These are phyloP conservation scores for Vipera ursinii DNA, from an alignment of 2,797 vertebrate species.

Conservation along the genomic window DNA sequence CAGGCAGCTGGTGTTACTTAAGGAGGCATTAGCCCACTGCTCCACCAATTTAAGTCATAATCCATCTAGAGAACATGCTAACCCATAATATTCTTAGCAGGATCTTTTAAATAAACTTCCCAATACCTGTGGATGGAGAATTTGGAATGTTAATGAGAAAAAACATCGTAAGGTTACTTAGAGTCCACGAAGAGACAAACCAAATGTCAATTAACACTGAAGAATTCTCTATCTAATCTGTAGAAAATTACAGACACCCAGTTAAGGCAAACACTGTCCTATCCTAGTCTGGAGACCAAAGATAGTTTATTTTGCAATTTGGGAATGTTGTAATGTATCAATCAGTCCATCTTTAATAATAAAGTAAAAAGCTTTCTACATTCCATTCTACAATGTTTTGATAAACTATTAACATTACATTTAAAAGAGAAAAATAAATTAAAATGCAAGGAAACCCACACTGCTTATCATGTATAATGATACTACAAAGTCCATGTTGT, in stretches of 20 bases:
- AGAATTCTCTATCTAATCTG: background rate
- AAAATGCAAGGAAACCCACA: background rate
- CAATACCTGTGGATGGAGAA: background rate
- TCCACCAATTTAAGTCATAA: background rate
- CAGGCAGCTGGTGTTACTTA: too few relatives aligned
- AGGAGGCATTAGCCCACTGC: too few relatives aligned
- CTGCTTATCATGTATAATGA: background rate
- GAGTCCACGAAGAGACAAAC: background rate
- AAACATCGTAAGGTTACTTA: background rate
- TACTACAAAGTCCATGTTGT: background rate
- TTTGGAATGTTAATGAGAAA: background rate
- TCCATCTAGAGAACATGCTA: background rate
- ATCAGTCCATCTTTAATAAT: background rate
- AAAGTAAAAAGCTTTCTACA: background rate
- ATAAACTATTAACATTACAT: background rate
- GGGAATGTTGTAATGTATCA: background rate
- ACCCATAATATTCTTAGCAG: background rate
- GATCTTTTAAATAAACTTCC: background rate
- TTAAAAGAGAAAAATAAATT: background rate
- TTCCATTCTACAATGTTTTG: background rate
- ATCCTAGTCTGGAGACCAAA: background rate
- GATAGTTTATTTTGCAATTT: background rate
- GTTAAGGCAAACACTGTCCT: background rate
- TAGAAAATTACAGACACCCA: too few relatives aligned
- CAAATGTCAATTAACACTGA: background rate